Percentiles rank a stretch among this genome's conserved stretches.
phyloP scores from a whole-genome alignment of 1,140 invertebrate species.

The Globodera ellingtonae region DNA sequence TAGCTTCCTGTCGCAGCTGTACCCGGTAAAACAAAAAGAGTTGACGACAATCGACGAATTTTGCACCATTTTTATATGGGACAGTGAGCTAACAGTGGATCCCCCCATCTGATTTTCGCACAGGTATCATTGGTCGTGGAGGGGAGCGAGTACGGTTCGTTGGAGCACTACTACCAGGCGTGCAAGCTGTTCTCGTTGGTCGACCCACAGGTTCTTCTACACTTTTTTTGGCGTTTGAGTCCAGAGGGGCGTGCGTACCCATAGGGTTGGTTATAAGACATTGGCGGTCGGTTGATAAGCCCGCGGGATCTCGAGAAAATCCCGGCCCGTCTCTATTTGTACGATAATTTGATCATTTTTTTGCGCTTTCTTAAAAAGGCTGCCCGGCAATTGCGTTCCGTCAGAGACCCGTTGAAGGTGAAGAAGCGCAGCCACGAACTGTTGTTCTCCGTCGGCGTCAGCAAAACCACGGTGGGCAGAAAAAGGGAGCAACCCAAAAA shows the following conservation, averaged over 20 bases:
- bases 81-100: not conserved
- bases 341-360: not conserved
- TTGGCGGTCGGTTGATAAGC: too few species aligned
- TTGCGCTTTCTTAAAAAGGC: not conserved
- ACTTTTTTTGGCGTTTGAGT: too few species aligned
- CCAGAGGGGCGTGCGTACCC: too few species aligned
- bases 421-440: slow-evolving; percentile 44
- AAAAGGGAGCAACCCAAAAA: too few species aligned
- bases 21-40: slow-evolving; percentile 34
- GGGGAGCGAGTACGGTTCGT: slow-evolving; percentile 38
- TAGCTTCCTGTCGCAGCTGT: slow-evolving; percentile 47
- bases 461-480: not conserved
- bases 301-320: too few species aligned
- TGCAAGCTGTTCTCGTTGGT: slow-evolving; percentile 46
- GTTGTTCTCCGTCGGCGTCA: slow-evolving; percentile 24
- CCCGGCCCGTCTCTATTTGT: too few species aligned
- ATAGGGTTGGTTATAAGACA: too few species aligned
- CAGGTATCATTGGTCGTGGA: slow-evolving; percentile 40
- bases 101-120: not conserved
- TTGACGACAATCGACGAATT: too few species aligned
- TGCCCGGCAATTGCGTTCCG: slow-evolving; percentile 32
- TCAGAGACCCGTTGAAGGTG: slow-evolving; percentile 41
- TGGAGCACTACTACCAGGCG: slow-evolving; percentile 55
- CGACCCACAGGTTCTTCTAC: slow-evolving; percentile 27
- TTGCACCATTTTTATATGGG: too few species aligned